phyloP scores from a whole-genome alignment of 2,888 invertebrate species.

The Gibbula magus region DNA sequence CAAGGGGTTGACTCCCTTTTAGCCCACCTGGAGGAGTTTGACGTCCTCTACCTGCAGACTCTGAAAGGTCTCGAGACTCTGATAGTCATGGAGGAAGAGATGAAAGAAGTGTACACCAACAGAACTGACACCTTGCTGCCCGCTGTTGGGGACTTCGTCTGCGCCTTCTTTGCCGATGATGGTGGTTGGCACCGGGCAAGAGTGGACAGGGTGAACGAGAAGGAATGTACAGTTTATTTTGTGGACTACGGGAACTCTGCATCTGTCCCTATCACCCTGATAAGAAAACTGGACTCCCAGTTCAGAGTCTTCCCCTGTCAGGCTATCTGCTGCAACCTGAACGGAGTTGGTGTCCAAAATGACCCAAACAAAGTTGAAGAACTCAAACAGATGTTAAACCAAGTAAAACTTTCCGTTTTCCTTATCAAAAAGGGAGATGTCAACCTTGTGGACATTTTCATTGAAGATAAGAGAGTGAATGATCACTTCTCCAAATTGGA shows the following conservation, averaged over 20 bases:
- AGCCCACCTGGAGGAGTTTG: neutral
- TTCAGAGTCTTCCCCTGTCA: slow-evolving; percentile 35
- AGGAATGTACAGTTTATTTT: slow-evolving; percentile 48
- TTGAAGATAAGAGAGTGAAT: too few relatives aligned
- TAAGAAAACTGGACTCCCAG: neutral
- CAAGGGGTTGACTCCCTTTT: neutral
- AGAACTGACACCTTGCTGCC: neutral
- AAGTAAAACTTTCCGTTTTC: slow-evolving; percentile 31
- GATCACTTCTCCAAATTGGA: too few relatives aligned
- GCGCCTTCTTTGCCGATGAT: slow-evolving; percentile 42
- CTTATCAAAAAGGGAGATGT: slow-evolving; percentile 14
- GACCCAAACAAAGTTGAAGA: slow-evolving; percentile 28
- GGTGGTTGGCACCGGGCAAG: slow-evolving; percentile 57
- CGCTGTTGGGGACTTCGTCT: slow-evolving; percentile 46
- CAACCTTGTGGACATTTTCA: too few relatives aligned
- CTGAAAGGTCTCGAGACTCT: neutral
- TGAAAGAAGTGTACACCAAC: neutral
- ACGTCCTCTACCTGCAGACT: neutral
- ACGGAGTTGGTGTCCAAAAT: slow-evolving; percentile 33
- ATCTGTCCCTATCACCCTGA: neutral
- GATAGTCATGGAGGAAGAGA: neutral
- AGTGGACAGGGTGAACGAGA: slow-evolving; percentile 35
- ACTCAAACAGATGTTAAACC: slow-evolving; percentile 25
- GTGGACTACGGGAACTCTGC: slow-evolving; percentile 69
- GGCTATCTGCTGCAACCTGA: slow-evolving; percentile 53